phyloP scores from a whole-genome alignment of 1,140 invertebrate species.

The Odontomachus brunneus region DNA sequence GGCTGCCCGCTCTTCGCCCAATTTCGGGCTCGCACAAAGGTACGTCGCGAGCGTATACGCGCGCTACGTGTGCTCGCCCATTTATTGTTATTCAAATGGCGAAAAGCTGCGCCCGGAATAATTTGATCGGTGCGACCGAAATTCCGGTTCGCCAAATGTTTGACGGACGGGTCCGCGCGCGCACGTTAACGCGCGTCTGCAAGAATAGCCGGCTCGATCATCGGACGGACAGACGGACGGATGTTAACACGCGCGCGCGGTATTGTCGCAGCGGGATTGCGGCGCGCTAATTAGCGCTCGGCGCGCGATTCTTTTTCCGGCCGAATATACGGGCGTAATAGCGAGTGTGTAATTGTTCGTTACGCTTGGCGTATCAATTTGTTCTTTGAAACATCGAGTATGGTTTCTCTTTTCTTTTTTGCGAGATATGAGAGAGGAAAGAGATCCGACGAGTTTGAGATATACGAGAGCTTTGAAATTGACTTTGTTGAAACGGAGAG shows the following conservation, averaged over 20 bases:
- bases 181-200: not conserved
- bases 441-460: not conserved
- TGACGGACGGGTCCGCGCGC: not conserved
- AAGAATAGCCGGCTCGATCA: not conserved
- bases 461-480: slow-evolving; percentile 3
- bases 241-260: not conserved
- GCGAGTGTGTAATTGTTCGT: not conserved
- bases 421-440: not conserved
- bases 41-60: no score
- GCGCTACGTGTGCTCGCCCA: not conserved
- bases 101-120: slow-evolving; percentile 38
- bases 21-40: slow-evolving; percentile 33
- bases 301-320: not conserved
- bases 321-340: not conserved
- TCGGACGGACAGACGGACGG: not conserved
- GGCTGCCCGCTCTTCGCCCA: not conserved
- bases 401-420: not conserved
- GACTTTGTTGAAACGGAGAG: not conserved
- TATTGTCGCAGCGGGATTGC: not conserved
- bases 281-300: not conserved
- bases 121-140: slow-evolving; percentile 40
- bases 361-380: not conserved
- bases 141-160: slow-evolving; percentile 52
- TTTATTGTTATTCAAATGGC: slow-evolving; percentile 65
- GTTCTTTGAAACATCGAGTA: not conserved